Evolutionary conservation across 2,113 vertebrate species (phyloP), one percentile per base, ranked within the genome.

Genomic region (Podocnemis expansa): DNA sequence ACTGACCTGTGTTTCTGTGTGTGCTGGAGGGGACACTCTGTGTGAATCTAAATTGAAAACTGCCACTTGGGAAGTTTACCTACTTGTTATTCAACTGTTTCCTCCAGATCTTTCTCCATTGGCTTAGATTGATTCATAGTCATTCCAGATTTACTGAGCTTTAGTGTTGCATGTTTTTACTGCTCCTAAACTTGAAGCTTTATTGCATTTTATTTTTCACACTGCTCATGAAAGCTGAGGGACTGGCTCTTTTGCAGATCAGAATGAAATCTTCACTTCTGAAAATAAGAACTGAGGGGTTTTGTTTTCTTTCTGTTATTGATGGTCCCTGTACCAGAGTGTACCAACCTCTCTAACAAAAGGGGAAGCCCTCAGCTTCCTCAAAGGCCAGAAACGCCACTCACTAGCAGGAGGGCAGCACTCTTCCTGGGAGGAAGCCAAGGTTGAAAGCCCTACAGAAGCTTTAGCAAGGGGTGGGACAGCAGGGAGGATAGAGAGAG

Each of bases 111-210:
- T 60, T 58, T 47, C 76, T 87, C 21, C 8, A 29, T 24, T 67
- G 56, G 38, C 27, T 79, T 13, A n/a, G 27, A 22, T 13, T 24
- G 38, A n/a, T 19, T 89, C 10, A 34, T 4, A 87, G 31, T 52
- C 60, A 58, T 67, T 91, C 21, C 45, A 87, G n/a, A 67, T 85
- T 78, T 92, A 52, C 83, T 90, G 93, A 51, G 29, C 24, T 93
- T 17, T 16, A 80, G 7, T 45, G 55, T 16, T 54, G 27, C 16
- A 14, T 47, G 2, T 5, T 45, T 84, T 38, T 27, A 75, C 54
- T 27, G 2, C 13, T 10, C 24, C 17, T 54, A 56, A 12, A 21
- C 4, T 51, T 13, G 0, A 12, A 41, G 75, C n/a, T 80, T 89
- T 5, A 56, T n/a, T n/a, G n/a, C n/a, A 41, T 70, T 41, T 41